Conservation (phyloP, 2,113 vertebrate genomes). For the Nyctibius bracteatus region DNA sequence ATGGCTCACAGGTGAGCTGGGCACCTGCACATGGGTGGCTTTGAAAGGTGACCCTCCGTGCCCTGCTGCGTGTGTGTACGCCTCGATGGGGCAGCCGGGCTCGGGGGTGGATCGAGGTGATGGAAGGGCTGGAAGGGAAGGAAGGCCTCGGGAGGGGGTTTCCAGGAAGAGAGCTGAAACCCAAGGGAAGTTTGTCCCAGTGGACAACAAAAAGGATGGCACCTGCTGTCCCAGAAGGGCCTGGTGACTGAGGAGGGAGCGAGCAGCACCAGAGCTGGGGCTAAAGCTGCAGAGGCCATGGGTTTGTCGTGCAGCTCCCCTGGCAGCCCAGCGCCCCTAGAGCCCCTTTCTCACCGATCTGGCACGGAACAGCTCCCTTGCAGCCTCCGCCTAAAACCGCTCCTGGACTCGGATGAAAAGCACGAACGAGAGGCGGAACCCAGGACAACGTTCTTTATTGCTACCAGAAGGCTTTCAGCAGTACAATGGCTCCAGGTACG, state of each 20-base stretch:
- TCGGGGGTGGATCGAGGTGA: background rate
- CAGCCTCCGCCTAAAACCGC: accelerated
- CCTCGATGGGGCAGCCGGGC: background rate
- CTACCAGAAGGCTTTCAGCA: slow-evolving; percentile 80
- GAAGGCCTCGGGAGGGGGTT: too few relatives aligned
- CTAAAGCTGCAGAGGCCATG: background rate
- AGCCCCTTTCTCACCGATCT: too few relatives aligned
- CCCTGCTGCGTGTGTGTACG: too few relatives aligned
- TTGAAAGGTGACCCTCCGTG: background rate
- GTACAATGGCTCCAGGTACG: slow-evolving; percentile 65
- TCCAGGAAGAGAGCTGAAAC: too few relatives aligned
- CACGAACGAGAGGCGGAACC: background rate
- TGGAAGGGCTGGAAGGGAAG: too few relatives aligned
- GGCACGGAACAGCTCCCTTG: background rate
- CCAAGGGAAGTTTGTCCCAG: too few relatives aligned
- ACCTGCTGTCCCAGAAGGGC: background rate
- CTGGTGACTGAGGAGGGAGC: background rate
- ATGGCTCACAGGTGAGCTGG: background rate
- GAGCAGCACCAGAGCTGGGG: background rate
- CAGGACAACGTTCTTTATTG: slow-evolving; percentile 84
- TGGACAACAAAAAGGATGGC: too few relatives aligned
- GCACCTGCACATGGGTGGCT: background rate
- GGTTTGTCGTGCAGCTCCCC: background rate
- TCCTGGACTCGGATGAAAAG: background rate
- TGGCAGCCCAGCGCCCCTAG: background rate